Evolutionary conservation across 2,113 vertebrate species (phyloP).

Genomic region (Pimephales promelas): DNA sequence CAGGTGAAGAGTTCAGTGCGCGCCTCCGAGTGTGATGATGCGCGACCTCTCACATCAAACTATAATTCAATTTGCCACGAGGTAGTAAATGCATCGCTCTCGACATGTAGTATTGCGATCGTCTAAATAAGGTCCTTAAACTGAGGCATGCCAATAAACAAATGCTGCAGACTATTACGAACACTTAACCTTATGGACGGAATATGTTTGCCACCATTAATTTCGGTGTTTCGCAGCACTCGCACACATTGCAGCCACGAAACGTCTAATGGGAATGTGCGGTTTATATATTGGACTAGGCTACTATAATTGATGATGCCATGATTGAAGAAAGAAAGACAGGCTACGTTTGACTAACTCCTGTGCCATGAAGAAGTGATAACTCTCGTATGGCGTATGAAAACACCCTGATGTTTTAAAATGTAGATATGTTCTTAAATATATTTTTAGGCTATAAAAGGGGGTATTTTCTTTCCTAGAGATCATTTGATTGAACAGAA

Average conservation of each 20-base stretch:
- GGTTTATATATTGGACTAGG: conserved; percentile 67
- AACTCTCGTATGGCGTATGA: background rate
- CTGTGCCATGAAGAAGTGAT: background rate
- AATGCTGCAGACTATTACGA: conserved; percentile 71
- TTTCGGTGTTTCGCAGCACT: conserved; percentile 65
- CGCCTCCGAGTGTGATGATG: conserved; percentile 65
- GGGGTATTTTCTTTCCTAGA: background rate
- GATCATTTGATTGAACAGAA: background rate
- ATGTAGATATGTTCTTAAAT: background rate
- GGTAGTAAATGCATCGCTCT: conserved; percentile 53
- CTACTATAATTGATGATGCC: background rate
- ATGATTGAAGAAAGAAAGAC: background rate
- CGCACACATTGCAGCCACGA: conserved; percentile 61
- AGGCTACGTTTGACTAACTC: background rate
- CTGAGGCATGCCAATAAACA: conserved; percentile 72
- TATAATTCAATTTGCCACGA: conserved; percentile 69
- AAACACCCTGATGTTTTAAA: background rate
- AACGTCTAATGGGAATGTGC: conserved; percentile 58
- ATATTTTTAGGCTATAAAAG: too few species aligned
- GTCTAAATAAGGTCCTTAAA: conserved; percentile 60
- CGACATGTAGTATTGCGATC: conserved; percentile 68
- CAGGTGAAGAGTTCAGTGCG: conserved; percentile 77
- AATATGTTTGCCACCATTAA: conserved; percentile 73
- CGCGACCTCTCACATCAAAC: conserved; percentile 63
- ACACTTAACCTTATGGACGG: conserved; percentile 75